A percentile compares a stretch with the other conserved stretches of the same genome.
phyloP scores from a whole-genome alignment of 2,113 vertebrate genomes.

The Scomber colias region DNA sequence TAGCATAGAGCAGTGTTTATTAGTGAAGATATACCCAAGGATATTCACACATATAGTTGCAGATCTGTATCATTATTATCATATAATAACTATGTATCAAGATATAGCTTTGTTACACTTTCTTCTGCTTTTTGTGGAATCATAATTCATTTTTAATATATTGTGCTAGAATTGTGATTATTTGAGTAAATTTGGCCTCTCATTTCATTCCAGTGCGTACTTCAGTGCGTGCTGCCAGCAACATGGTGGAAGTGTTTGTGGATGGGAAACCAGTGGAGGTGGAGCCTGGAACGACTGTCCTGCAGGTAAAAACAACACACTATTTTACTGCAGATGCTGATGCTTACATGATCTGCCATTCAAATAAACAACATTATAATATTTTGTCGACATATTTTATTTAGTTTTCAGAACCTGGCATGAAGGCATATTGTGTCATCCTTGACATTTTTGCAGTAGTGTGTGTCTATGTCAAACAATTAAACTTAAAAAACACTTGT shows the following conservation, averaged over 20 bases:
- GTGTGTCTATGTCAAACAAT: too few species aligned
- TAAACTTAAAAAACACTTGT: background rate
- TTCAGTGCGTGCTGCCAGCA: constrained; percentile 89
- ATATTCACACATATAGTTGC: too few species aligned
- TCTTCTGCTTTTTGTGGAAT: too few species aligned
- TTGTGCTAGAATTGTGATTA: background rate
- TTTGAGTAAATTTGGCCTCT: background rate
- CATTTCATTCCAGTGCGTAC: constrained; percentile 81
- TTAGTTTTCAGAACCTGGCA: too few species aligned
- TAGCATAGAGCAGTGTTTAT: too few species aligned
- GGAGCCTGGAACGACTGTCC: constrained; percentile 94
- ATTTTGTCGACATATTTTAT: too few species aligned
- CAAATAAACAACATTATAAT: too few species aligned
- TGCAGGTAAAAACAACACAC: constrained; percentile 87
- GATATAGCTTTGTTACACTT: background rate
- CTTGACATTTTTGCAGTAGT: too few species aligned
- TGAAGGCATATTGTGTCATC: too few species aligned
- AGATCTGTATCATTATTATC: background rate
- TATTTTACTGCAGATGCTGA: background rate
- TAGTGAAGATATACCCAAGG: too few species aligned
- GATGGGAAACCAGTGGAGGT: constrained; percentile 94
- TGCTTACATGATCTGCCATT: too few species aligned
- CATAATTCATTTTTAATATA: too few species aligned
- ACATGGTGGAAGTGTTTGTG: constrained; percentile 97
- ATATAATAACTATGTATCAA: background rate